A percentile compares a stretch with the other conserved stretches of the same genome.
phyloP scores from a whole-genome alignment of 1,140 invertebrate species.

The Drosophila persimilis region DNA sequence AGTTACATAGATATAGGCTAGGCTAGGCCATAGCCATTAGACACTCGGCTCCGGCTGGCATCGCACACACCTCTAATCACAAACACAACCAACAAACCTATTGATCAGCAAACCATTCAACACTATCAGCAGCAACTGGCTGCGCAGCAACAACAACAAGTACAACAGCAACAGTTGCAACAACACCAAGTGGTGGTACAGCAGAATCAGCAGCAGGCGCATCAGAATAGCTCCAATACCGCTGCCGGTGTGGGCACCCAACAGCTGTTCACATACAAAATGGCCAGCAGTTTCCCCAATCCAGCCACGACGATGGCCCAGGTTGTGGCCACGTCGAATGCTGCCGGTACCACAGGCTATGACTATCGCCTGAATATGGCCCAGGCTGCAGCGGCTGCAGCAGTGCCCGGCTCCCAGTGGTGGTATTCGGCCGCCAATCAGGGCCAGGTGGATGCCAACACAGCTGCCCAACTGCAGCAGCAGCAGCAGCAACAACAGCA shows the following conservation, averaged over 20 bases:
- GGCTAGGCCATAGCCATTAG: too few species aligned
- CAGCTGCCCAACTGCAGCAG: slow-evolving; percentile 84
- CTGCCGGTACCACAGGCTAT: slow-evolving; percentile 83
- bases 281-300: slow-evolving; percentile 91
- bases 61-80: slow-evolving; percentile 30
- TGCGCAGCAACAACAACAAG: slow-evolving; percentile 84
- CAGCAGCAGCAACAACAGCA: slow-evolving; percentile 83
- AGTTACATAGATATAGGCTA: too few species aligned
- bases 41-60: slow-evolving; percentile 10
- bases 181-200: slow-evolving; percentile 84
- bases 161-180: slow-evolving; percentile 85
- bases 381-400: slow-evolving; percentile 83
- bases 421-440: slow-evolving; percentile 86
- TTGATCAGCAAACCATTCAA: slow-evolving; percentile 84
- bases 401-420: slow-evolving; percentile 87
- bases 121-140: slow-evolving; percentile 83
- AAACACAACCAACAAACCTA: slow-evolving; percentile 83
- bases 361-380: slow-evolving; percentile 86
- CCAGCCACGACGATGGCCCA: slow-evolving; percentile 85
- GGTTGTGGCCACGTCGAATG: slow-evolving; percentile 84
- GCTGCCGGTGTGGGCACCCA: slow-evolving; percentile 86
- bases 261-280: slow-evolving; percentile 92
- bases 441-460: slow-evolving; percentile 80
- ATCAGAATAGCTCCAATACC: slow-evolving; percentile 85
- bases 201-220: slow-evolving; percentile 84